Evolutionary conservation across 2,797 vertebrate species (phyloP).

Genomic region (Melopsittacus undulatus): DNA sequence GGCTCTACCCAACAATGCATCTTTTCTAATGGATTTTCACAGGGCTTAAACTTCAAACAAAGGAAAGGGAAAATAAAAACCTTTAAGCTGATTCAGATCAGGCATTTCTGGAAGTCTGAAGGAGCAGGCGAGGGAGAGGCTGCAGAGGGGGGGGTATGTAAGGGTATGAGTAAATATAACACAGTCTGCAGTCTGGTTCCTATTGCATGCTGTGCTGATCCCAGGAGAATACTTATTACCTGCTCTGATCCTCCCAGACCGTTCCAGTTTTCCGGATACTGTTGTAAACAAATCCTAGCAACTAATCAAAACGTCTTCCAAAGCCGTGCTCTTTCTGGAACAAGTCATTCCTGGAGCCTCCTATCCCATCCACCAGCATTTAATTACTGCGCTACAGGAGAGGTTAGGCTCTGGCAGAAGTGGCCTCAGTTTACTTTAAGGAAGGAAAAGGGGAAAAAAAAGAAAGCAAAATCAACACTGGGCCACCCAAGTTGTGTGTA

Average conservation of each 20-base stretch:
- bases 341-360: slow-evolving; percentile 8
- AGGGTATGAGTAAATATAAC: rapidly evolving
- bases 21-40: slow-evolving; percentile 53
- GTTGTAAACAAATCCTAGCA: slow-evolving; percentile 5
- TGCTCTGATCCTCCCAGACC: slow-evolving; percentile 39
- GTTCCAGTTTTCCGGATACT: not conserved
- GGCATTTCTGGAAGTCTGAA: not conserved
- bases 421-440: slow-evolving; percentile 58
- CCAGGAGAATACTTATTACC: not conserved
- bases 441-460: not conserved
- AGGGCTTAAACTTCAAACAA: slow-evolving; percentile 55
- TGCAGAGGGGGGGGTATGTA: not conserved
- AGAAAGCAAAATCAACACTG: not conserved
- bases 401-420: slow-evolving; percentile 26
- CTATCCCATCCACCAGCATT: slow-evolving; percentile 10
- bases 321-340: slow-evolving; percentile 15
- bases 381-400: slow-evolving; percentile 33
- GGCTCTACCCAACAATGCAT: slow-evolving; percentile 12
- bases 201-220: not conserved
- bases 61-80: slow-evolving; percentile 22
- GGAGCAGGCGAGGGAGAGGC: not conserved
- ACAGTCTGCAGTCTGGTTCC: not conserved
- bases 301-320: slow-evolving; percentile 52
- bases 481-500: slow-evolving; percentile 70
- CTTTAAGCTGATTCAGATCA: not conserved